Evolutionary conservation across 1,140 invertebrate species (phyloP).

Genomic region (Lepidostoma basale): DNA sequence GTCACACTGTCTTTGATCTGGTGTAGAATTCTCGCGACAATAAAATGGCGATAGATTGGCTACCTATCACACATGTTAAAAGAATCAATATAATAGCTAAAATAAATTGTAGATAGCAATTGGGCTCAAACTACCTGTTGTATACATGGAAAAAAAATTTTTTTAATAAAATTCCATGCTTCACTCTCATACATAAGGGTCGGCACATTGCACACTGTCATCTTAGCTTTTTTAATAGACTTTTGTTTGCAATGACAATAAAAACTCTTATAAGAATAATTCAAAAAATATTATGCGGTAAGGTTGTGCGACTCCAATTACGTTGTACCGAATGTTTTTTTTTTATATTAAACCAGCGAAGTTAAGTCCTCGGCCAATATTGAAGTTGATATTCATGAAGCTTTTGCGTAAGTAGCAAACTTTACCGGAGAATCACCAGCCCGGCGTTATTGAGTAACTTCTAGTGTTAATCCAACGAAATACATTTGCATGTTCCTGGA

Average conservation of each 20-base stretch:
- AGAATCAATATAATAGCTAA: no score
- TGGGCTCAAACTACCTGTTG: no score
- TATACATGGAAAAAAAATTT: no score
- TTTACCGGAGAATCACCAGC: conserved; percentile 1
- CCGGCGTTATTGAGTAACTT: conserved; percentile 10
- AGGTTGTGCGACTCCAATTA: conserved; percentile 12
- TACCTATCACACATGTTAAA: no score
- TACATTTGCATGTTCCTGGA: conserved; percentile 2
- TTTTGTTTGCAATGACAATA: neutral
- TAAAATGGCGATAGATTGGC: no score
- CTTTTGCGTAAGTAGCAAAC: conserved; percentile 17
- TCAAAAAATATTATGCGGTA: neutral
- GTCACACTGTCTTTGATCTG: no score
- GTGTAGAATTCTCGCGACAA: no score
- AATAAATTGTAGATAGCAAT: no score
- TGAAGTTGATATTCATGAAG: conserved; percentile 16
- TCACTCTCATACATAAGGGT: no score
- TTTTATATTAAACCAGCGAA: conserved; percentile 25
- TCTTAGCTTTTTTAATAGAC: no score
- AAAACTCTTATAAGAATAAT: conserved; percentile 1
- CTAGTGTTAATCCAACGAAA: conserved; percentile 11
- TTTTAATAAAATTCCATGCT: no score
- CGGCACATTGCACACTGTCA: no score
- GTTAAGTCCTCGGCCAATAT: conserved; percentile 24
- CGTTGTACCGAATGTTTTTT: neutral